Base-by-base conservation (phyloP, 2,888 invertebrate genomes). In the Anagyrus pseudococci region DNA sequence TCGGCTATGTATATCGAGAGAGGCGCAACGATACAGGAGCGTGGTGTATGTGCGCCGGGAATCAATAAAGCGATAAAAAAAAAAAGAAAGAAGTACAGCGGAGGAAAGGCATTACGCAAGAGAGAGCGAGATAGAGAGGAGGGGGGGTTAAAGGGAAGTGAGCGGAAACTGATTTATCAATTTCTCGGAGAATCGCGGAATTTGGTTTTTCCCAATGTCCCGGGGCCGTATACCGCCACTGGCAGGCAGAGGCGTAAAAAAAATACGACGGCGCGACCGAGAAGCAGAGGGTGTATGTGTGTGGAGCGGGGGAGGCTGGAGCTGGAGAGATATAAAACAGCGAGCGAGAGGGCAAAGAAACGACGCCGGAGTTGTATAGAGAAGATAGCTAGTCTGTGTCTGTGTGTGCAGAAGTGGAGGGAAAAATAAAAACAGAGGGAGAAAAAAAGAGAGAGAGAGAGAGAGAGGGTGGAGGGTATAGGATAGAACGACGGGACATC, bases 201-300 rank as follows among this genome's bases (percentile, higher is more conserved):
- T 60, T 60, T 25, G 55, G 29, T 60, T 60, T 49, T 20, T n/a
- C n/a, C 41, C n/a, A 49, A 40, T 44, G 53, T n/a, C n/a, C 41
- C n/a, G 43, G 46, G 44, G 53, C 29, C 6, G 13, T 10, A 37
- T 8, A 37, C 13, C 33, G 33, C 6, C 29, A 10, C 29, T 29
- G 29, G 4, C 3, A 26, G 29, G 4, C 3, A 26, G 19, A 49
- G 49, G 15, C 26, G 26, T 25, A 29, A 49, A 46, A 46, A 15
- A 26, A 48, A 23, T n/a, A 48, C n/a, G n/a, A n/a, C n/a, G n/a
- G n/a, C n/a, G n/a, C n/a, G n/a, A n/a, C n/a, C n/a, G n/a, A n/a
- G n/a, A n/a, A n/a, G n/a, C n/a, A n/a, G n/a, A n/a, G n/a, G n/a
- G n/a, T n/a, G n/a, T n/a, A n/a, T n/a, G n/a, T n/a, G n/a, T n/a